Base-by-base conservation (phyloP, 1,140 invertebrate genomes). In the Meloidogyne hapla region DNA sequence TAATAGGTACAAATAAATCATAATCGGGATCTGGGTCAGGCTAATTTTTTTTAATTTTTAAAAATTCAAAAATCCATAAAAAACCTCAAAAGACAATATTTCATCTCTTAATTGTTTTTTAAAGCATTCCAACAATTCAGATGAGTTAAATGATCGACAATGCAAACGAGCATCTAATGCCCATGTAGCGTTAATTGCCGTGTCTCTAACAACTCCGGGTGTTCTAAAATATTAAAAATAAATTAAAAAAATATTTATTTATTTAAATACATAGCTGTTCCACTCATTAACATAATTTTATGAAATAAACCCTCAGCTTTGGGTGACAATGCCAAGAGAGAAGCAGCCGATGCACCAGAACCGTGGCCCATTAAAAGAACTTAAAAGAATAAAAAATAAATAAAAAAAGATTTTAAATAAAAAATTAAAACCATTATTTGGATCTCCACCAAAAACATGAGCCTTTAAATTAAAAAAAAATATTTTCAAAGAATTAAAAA, bases 221-320 rank as follows among this genome's bases (percentile, higher is more conserved):
- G 94, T 77, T 23, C 48, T 56, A n/a, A n/a, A n/a, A n/a, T n/a
- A 5, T 56, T 56, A 48, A 48, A 48, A 56, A 56, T n/a, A 5
- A 56, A 56, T 56, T n/a, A n/a, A n/a, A n/a, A 56, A n/a, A n/a
- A n/a, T n/a, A n/a, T 42, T 56, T 8, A 56, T 8, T 56, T 18
- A 79, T 48, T 48, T 48, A 18, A 56, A n/a, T 56, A 56, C 48
- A 56, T 56, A 0, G 94, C 94, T 21, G 94, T 95, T 0, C 95
- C 95, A 26, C 93, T 94, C 93, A 96, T 94, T 28, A 98, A 90
- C 73, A 98, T 92, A 8, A 93, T 94, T 80, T 94, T 92, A 87
- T 96, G 93, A 88, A 98, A 97, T 48, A 97, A 90, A 40, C 94
- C 93, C 89, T 94, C 93, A 10, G 94, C 94, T 56, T 94, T 93